phyloP scores from a whole-genome alignment of 2,888 invertebrate species.

The Hoplodrina blanda region DNA sequence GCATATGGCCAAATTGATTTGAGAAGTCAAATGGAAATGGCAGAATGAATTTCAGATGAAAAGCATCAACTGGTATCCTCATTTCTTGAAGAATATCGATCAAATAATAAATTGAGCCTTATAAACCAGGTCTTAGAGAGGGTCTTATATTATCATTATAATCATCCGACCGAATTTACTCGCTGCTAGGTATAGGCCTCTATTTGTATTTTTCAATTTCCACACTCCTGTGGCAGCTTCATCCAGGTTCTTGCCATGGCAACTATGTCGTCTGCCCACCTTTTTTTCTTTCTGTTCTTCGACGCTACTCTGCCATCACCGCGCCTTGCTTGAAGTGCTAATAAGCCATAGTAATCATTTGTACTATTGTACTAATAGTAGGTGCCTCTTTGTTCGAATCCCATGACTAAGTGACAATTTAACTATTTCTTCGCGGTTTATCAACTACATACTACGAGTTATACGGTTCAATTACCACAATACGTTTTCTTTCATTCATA shows the following conservation, averaged over 20 bases:
- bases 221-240: too few relatives aligned
- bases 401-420: conserved; percentile 25
- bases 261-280: too few relatives aligned
- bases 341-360: neutral
- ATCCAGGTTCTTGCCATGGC: too few relatives aligned
- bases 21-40: neutral
- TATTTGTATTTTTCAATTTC: too few relatives aligned
- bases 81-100: neutral
- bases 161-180: too few relatives aligned
- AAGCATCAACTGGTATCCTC: neutral
- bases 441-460: conserved; percentile 20
- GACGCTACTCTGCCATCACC: too few relatives aligned
- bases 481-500: conserved; percentile 51
- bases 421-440: conserved; percentile 43
- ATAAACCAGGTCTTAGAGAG: neutral
- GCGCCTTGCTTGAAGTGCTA: too few relatives aligned
- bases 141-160: too few relatives aligned
- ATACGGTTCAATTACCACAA: conserved; percentile 35
- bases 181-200: too few relatives aligned
- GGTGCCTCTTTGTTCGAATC: neutral
- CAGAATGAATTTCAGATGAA: neutral
- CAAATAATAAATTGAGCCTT: neutral
- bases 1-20: neutral
- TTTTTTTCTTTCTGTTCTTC: too few relatives aligned
- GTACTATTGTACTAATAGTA: neutral